Evolutionary conservation across 2,797 vertebrate species (phyloP), one percentile per base, ranked within the genome.

Genomic region (Ctenochaetus hawaiiensis): DNA sequence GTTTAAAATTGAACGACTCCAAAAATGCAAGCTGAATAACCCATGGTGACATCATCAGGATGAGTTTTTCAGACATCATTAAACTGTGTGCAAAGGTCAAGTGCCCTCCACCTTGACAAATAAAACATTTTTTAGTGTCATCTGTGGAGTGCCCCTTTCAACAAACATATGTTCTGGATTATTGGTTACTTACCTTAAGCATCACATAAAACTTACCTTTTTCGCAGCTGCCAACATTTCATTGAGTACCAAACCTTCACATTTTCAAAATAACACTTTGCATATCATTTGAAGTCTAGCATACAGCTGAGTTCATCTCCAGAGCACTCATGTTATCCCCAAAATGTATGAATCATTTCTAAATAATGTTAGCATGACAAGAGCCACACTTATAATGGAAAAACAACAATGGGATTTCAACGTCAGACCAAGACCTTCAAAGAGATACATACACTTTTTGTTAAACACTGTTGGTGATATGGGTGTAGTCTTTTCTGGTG

Each of bases 401-500:
- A 68, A 80, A 74, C 60, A 73, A 80, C 79, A 76, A 85, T 57
- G 87, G 88, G 76, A 47, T 83, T 86, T 83, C 72, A 89, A 86
- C 81, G 85, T 84, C 86, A 88, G 80, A 61, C 63, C 64, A 80
- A 94, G 88, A 93, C 94, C 93, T 93, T 94, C 91, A 93, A 92
- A 93, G 96, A 94, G 95, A 99, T 99, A 99, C 98, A 97, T 99
- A 99, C 98, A 99, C 98, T 95, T 92, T 96, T 98, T 99, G 96
- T 96, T 98, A 96, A 99, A 97, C 94, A 97, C 95, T 96, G 98
- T 94, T 91, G 98, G 93, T 94, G 98, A 96, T 93, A 96, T 96
- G 93, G 97, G 94, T 95, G 97, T 93, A 96, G 97, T 97, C 97
- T 96, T 97, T 96, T 99, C 98, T 93, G 98, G 97, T 94, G 97